Base-by-base conservation (phyloP, 2,888 invertebrate genomes). In the Zeuzera pyrina region DNA sequence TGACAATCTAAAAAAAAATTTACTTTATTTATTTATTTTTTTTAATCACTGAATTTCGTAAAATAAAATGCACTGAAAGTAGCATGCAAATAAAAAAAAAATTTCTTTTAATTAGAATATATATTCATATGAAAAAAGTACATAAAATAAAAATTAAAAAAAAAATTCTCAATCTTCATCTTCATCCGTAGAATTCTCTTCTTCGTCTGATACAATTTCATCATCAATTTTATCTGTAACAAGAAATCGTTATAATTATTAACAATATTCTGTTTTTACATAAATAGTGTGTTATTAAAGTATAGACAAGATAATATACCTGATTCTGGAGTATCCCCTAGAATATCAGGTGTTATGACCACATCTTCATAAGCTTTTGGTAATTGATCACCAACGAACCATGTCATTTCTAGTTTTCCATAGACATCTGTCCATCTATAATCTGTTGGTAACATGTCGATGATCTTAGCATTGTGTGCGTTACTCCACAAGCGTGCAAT, bases 401-500 rank as follows among this genome's bases (percentile, higher is more conserved):
- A 39, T 31, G 29, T 35, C 27, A 38, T 30, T 30, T 39, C 21
- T 15, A 36, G 35, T 22, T 39, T 36, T 14, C 22, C 32, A 29
- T 41, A 31, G 34, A 35, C 19, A 19, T 6, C 19, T 35, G 35
- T 30, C 35, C 37, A 38, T 29, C 38, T 37, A 35, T 37, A 45
- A 31, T 46, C 39, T 15, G 41, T 40, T 42, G 51, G 43, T 41
- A 31, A 38, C 33, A 43, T 32, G 15, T 49, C 43, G 34, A 29
- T 47, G 24, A 39, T 33, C 21, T 33, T 36, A 38, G 32, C 26
- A 34, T 42, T 41, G 36, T 52, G 38, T 10, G 49, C 46, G 41
- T 48, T 46, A 7, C 43, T 46, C 47, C 49, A 49, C 33, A 52
- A 41, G 33, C 38, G 44, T 34, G 53, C 43, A 41, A 56, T 51